Evolutionary conservation across 2,888 invertebrate species (phyloP).

Genomic region (Microplitis deprimator): DNA sequence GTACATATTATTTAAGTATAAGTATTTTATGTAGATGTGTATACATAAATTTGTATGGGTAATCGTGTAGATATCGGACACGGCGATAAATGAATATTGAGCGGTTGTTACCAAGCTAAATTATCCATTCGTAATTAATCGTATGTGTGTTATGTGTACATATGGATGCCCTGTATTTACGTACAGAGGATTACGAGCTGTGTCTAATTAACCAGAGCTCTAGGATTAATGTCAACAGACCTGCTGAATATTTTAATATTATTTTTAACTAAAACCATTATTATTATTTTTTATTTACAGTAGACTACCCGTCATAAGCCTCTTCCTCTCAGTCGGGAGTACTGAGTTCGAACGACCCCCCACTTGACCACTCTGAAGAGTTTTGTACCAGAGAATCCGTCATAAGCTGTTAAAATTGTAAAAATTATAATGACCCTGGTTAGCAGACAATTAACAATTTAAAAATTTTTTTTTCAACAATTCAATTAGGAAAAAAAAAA

Average conservation of each 20-base stretch:
- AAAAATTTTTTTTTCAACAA: too few relatives aligned
- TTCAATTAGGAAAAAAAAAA: too few relatives aligned
- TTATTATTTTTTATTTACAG: background rate
- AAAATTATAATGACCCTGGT: too few relatives aligned
- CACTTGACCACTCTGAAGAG: too few relatives aligned
- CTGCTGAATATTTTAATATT: conserved; percentile 7
- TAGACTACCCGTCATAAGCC: too few relatives aligned
- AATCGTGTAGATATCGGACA: conserved; percentile 37
- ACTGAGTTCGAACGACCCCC: too few relatives aligned
- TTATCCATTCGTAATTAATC: conserved; percentile 21
- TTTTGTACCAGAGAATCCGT: too few relatives aligned
- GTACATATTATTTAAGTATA: background rate
- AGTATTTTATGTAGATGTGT: background rate
- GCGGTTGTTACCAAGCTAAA: conserved; percentile 36
- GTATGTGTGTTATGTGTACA: conserved; percentile 5
- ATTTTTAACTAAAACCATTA: conserved; percentile 13
- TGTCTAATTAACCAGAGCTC: conserved; percentile 5
- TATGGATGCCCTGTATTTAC: conserved; percentile 15
- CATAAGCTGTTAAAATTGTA: too few relatives aligned
- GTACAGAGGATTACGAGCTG: conserved; percentile 5
- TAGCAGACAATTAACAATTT: too few relatives aligned
- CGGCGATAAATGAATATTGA: conserved; percentile 40
- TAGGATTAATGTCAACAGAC: background rate
- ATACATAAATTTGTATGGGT: conserved; percentile 38
- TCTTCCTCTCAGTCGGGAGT: too few relatives aligned